Evolutionary conservation across 2,888 invertebrate species (phyloP).

Genomic region (Lumbricus terrestris): DNA sequence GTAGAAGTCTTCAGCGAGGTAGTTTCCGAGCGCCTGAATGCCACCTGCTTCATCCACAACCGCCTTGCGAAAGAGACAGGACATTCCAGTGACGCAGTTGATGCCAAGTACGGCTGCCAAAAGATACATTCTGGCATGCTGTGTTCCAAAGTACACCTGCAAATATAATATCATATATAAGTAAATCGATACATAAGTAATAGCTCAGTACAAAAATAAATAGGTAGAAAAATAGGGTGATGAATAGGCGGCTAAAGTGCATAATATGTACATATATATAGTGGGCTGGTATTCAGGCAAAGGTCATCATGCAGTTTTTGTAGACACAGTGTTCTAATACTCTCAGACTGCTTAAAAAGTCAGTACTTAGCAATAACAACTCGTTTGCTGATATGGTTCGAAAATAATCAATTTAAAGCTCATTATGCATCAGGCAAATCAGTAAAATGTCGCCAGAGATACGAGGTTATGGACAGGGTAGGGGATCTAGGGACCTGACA

Average conservation of each 20-base stretch:
- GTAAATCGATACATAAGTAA: not conserved
- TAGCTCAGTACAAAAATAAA: not conserved
- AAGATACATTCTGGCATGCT: slow-evolving; percentile 91
- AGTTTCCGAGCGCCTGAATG: slow-evolving; percentile 83
- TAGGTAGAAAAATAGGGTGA: not conserved
- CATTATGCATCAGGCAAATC: too few species aligned
- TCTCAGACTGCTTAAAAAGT: too few species aligned
- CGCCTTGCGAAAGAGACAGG: slow-evolving; percentile 83
- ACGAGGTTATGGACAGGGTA: too few species aligned
- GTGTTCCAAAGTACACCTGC: slow-evolving; percentile 90
- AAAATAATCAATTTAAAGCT: too few species aligned
- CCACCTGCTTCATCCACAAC: slow-evolving; percentile 87
- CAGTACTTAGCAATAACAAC: too few species aligned
- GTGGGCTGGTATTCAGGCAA: not conserved
- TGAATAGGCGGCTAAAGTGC: not conserved
- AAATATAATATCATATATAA: not conserved
- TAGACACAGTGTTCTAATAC: too few species aligned
- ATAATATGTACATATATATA: not conserved
- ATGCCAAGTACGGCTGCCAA: slow-evolving; percentile 86
- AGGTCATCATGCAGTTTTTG: too few species aligned
- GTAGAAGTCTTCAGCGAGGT: slow-evolving; percentile 97
- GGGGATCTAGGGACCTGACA: too few species aligned
- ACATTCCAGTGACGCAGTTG: slow-evolving; percentile 99
- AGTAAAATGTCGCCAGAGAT: too few species aligned
- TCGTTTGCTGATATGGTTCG: too few species aligned